Base-by-base conservation (phyloP, 2,888 invertebrate species). In the Tromatobia lineatoria region DNA sequence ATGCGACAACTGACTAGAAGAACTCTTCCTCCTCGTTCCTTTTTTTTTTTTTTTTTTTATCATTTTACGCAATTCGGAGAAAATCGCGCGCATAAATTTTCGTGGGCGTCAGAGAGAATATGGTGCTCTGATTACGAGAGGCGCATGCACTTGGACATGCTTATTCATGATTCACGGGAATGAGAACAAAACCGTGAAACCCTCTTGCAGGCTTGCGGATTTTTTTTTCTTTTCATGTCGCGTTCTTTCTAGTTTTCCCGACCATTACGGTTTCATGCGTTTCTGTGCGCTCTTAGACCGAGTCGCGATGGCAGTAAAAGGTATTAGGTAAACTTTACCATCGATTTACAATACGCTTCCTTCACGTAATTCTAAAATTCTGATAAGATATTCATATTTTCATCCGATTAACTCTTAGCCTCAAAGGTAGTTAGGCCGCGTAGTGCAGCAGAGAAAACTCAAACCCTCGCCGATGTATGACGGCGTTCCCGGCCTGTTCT, bases 401-500 rank as follows among this genome's bases (percentile, higher is more conserved):
- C 18, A 64, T 42, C 23, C 64, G 42, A 59, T 59, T 25, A 13
- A 7, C 13, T 34, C 15, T 23, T 23, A 15, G 75, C 80, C 85
- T 92, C 89, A 93, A 87, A 93, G 90, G 77, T 93, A 92, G 88
- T 92, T 92, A 80, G 93, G 91, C 85, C 91, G 89, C 25, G 91
- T 89, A 61, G 93, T 87, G 88, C 93, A 93, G 85, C 93, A 93
- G 77, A 93, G 89, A 84, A 93, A 93, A 80, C 89, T 93, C 82
- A 93, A 90, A 29, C 93, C 91, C 45, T 91, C 91, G 42, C 91
- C 91, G 70, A 93, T 90, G 86, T 93, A 93, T 80, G 92, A 93
- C 45, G 92, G 91, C 86, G 90, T 89, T 86, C 88, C 90, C 38
- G 89, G 79, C 83, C 90, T 87, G 82, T 88, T 91, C 79, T 91